Conservation (phyloP, 1,140 invertebrate genomes). For the Eriocheir sinensis region DNA sequence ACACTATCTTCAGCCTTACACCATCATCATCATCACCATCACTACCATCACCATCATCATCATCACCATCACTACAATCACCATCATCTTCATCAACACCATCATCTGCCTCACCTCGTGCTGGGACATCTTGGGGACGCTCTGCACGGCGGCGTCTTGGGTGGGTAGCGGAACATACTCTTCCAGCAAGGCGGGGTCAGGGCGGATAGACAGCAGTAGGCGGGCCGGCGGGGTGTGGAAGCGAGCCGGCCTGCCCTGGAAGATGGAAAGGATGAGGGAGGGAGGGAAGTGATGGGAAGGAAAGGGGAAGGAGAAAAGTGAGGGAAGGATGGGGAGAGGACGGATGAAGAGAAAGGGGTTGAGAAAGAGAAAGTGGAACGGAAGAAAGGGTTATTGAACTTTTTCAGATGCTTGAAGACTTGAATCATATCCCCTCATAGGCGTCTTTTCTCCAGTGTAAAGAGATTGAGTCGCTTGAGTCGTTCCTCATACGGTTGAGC, state of each 20-base stretch:
- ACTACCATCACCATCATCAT: neutral
- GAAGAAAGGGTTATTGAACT: too few relatives aligned
- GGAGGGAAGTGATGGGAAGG: neutral
- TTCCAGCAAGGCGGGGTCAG: slow-evolving; percentile 59
- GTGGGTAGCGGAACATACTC: slow-evolving; percentile 67
- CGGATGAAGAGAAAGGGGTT: neutral
- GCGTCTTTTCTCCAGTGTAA: too few relatives aligned
- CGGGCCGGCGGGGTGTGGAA: slow-evolving; percentile 61
- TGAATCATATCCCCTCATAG: too few relatives aligned
- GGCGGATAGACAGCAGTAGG: slow-evolving; percentile 69
- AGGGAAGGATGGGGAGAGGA: neutral
- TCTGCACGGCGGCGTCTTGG: slow-evolving; percentile 58
- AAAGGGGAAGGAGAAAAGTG: neutral
- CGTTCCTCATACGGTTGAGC: too few relatives aligned
- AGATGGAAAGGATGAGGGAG: neutral
- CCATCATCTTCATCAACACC: neutral
- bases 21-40: neutral
- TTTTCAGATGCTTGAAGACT: too few relatives aligned
- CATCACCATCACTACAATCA: neutral
- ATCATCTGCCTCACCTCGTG: slow-evolving; percentile 66
- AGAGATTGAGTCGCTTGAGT: too few relatives aligned
- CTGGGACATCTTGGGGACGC: slow-evolving; percentile 69
- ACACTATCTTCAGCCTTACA: neutral
- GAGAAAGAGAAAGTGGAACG: slow-evolving; percentile 34
- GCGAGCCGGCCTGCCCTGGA: slow-evolving; percentile 57